phyloP scores from a whole-genome alignment of 2,888 invertebrate genomes.

The Amphimallon solstitiale region DNA sequence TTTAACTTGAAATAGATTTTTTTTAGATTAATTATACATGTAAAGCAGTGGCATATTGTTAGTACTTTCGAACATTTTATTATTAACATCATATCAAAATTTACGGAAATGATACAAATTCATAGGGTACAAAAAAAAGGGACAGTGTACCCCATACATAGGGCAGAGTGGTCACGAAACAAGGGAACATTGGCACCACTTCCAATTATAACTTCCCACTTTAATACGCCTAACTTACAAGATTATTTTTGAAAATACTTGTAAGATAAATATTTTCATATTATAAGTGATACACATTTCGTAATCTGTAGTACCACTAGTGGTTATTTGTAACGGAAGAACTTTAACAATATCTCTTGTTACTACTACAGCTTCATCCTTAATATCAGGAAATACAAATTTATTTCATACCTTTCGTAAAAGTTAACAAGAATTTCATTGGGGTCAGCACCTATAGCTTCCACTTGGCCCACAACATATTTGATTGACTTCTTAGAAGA shows the following conservation, averaged over 20 bases:
- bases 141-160: background rate
- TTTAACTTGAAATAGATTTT: background rate
- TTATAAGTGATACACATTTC: background rate
- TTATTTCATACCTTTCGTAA: slow-evolving; percentile 24
- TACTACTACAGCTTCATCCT: slow-evolving; percentile 23
- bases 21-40: background rate
- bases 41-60: too few relatives aligned
- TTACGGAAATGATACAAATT: slow-evolving; percentile 5
- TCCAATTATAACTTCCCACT: background rate
- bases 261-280: background rate
- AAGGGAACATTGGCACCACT: background rate
- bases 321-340: slow-evolving; percentile 16
- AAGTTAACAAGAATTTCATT: slow-evolving; percentile 26
- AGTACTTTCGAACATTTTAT: background rate
- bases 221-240: background rate
- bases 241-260: slow-evolving; percentile 1
- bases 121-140: background rate
- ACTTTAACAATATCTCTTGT: slow-evolving; percentile 19
- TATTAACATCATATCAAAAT: background rate
- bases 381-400: slow-evolving; percentile 28
- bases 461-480: slow-evolving; percentile 21
- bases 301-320: slow-evolving; percentile 18
- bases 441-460: slow-evolving; percentile 10
- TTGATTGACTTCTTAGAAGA: background rate
- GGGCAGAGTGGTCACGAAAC: background rate